Base-by-base conservation (phyloP, 2,797 vertebrate genomes). In the Microtus californicus region DNA sequence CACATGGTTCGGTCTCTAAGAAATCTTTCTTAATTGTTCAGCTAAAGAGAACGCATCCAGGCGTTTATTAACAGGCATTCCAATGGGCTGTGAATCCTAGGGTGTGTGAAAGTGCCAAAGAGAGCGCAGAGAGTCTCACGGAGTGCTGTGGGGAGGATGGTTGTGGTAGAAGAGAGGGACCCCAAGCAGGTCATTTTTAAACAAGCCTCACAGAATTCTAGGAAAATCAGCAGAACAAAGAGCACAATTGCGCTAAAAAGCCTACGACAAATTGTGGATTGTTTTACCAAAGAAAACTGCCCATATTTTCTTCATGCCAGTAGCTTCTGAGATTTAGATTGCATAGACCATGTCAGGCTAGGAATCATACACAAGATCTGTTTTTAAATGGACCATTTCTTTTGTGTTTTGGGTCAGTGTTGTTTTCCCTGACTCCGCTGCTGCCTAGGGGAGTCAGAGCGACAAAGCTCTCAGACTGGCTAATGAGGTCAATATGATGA, bases 21-120 rank as follows among this genome's bases (percentile, higher is more conserved):
- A 98, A 98, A 97, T 98, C 95, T 97, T 98, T 97, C 98, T 98
- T 98, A 98, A 98, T 98, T 97, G 95, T 97, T 96, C 97, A 94
- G 74, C 91, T 97, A 92, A 96, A 95, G 95, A 96, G 94, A 98
- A 97, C 91, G 95, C 96, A 96, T 97, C 0, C 0, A 90, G 97
- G 97, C 51, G 0, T 91, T 95, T 93, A 97, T 98, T 98, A 98
- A 88, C 71, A 97, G 91, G 97, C 96, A 94, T 88, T 82, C 89
- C 97, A 82, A 69, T 96, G 95, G 94, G 95, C 89, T 93, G 9
- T 96, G 81, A 96, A 89, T 97, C 96, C 91, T 79, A 37, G 91
- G 92, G 88, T 96, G 94, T 59, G 79, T 61, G 73, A 76, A 65
- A 90, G 89, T 92, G 51, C 34, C 67, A 63, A 48, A 27, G 83